These are phyloP conservation scores for Harpagoxenus sublaevis DNA, from an alignment of 2,888 invertebrate genomes.

Conservation along the genomic window DNA sequence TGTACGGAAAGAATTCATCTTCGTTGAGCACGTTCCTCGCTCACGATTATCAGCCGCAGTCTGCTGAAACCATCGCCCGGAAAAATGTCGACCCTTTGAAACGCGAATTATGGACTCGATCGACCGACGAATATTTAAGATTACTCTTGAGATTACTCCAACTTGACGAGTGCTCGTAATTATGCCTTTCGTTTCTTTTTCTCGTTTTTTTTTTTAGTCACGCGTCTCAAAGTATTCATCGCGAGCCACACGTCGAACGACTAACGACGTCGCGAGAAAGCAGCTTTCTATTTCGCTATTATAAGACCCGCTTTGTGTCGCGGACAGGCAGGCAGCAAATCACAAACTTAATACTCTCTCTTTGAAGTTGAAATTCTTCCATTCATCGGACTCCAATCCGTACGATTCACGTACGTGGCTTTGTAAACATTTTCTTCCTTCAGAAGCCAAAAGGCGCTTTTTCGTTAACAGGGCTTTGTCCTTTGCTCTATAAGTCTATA, in stretches of 20 bases:
- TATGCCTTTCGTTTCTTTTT: background rate
- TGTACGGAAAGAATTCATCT: constrained; percentile 60
- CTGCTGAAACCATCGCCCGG: constrained; percentile 58
- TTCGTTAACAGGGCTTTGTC: constrained; percentile 31
- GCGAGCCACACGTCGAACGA: constrained; percentile 29
- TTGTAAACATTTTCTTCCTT: constrained; percentile 45
- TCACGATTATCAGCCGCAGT: constrained; percentile 64
- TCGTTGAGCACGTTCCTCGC: constrained; percentile 45
- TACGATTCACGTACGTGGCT: constrained; percentile 42
- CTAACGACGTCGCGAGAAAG: constrained; percentile 25
- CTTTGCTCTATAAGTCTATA: background rate
- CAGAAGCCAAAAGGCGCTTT: constrained; percentile 14
- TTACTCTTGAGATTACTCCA: constrained; percentile 13
- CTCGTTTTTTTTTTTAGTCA: background rate
- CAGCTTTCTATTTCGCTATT: constrained; percentile 28
- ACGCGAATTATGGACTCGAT: constrained; percentile 33
- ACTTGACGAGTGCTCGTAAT: background rate
- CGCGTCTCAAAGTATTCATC: background rate
- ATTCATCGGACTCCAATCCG: constrained; percentile 38
- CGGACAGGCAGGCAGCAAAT: constrained; percentile 28
- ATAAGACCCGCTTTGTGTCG: constrained; percentile 29
- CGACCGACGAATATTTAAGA: constrained; percentile 28
- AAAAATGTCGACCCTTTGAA: constrained; percentile 56
- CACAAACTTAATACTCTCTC: constrained; percentile 47
- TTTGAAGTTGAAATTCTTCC: constrained; percentile 54